phyloP scores from a whole-genome alignment of 2,113 vertebrate genomes.

The Ia io region DNA sequence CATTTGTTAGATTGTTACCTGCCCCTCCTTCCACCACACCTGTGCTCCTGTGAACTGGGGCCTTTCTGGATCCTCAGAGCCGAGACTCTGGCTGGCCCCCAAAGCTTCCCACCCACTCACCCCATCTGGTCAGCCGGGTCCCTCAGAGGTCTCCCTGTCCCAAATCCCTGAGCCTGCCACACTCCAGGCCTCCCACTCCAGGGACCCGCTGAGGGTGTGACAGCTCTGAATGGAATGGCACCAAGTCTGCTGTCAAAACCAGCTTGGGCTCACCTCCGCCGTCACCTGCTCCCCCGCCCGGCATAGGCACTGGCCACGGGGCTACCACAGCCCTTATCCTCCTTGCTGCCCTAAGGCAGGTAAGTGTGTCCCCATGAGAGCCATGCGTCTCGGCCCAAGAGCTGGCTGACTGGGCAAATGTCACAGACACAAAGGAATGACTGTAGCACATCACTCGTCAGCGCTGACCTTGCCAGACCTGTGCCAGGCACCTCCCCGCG shows the following conservation, averaged over 20 bases:
- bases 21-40: neutral
- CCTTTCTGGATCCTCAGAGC: neutral
- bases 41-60: neutral
- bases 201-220: fast-evolving
- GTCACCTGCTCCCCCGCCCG: no score
- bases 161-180: neutral
- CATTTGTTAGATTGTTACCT: neutral
- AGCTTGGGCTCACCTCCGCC: fast-evolving
- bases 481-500: fast-evolving
- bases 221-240: neutral
- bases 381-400: neutral
- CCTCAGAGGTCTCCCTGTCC: neutral
- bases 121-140: neutral
- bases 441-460: fast-evolving
- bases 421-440: fast-evolving
- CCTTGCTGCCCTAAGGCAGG: neutral
- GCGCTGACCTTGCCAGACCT: neutral
- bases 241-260: neutral
- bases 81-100: fast-evolving
- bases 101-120: neutral
- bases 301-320: neutral
- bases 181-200: neutral
- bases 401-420: neutral
- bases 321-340: neutral
- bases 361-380: neutral